Evolutionary conservation across 1,140 invertebrate genomes (phyloP), one percentile per base, ranked within the genome.

Genomic region (Tigriopus japonicus): DNA sequence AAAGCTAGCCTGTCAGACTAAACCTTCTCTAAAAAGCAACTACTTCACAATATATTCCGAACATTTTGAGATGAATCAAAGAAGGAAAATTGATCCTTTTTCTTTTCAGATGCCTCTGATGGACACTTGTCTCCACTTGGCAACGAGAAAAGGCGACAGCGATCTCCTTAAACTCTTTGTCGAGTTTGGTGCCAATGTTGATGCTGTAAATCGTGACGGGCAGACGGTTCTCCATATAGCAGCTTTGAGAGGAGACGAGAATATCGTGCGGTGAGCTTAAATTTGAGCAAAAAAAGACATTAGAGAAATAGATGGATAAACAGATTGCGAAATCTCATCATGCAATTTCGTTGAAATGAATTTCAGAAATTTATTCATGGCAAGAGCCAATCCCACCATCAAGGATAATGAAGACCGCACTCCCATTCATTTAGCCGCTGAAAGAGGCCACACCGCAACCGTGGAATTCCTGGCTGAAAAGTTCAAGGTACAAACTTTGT

Each of bases 401-500:
- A 78, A 84, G 41, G 94, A 98, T 72, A 88, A 91, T 71, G 86
- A 91, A 77, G 93, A 98, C 73, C 80, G 91, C 42, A 96, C 90
- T 6, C 90, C 94, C 0, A 85, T 98, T 77, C 94, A 98, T 72
- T 75, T 98, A 63, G 95, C 95, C 5, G 93, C 95, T 0, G 93
- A 98, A 73, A 85, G 89, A 69, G 95, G 95, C 0, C 88, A 97
- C 68, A 94, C 91, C 1, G 78, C 81, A 28, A 84, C 97, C 62
- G 96, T 99, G 10, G 95, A 98, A 70, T 76, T 96, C 5, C 72
- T 99, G 17, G 90, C 92, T 0, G 94, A 98, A 69, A 98, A 98
- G 73, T 98, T 97, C 73, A 91, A 89, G 72, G 45, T 49, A 49
- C n/a, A 15, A 15, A 15, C 15, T 43, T 43, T 43, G 10, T 43